Evolutionary conservation across 2,888 invertebrate genomes (phyloP).

Genomic region (Chalcis sispes): DNA sequence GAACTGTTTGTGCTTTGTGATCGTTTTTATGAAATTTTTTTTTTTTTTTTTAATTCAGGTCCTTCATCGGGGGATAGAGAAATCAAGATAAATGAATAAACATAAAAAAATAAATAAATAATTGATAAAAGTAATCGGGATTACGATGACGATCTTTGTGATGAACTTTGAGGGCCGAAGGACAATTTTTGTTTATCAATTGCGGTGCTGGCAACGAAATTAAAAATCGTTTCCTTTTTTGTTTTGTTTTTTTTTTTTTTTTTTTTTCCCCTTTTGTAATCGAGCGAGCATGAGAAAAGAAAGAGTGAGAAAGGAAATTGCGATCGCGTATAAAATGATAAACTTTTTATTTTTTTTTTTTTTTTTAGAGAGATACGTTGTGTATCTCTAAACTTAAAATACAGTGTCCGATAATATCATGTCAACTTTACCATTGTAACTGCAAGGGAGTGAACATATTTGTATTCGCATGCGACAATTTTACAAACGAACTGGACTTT

Average conservation of each 20-base stretch:
- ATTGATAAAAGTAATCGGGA: slow-evolving; percentile 35
- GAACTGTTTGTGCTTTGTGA: slow-evolving; percentile 23
- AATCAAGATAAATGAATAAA: slow-evolving; percentile 15
- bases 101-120: slow-evolving; percentile 10
- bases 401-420: slow-evolving; percentile 42
- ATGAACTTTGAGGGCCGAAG: slow-evolving; percentile 24
- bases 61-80: slow-evolving; percentile 24
- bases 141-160: slow-evolving; percentile 23
- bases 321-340: slow-evolving; percentile 39
- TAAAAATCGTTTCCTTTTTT: too few species aligned
- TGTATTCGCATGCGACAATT: not conserved
- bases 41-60: too few species aligned
- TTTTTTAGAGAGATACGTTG: slow-evolving; percentile 29
- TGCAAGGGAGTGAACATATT: too few species aligned
- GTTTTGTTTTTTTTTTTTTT: too few species aligned
- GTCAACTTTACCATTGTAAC: slow-evolving; percentile 27
- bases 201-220: slow-evolving; percentile 43
- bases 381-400: slow-evolving; percentile 33
- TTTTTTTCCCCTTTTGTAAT: too few species aligned
- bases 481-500: slow-evolving; percentile 14
- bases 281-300: slow-evolving; percentile 20
- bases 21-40: slow-evolving; percentile 12
- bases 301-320: slow-evolving; percentile 28
- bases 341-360: too few species aligned
- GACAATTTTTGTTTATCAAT: slow-evolving; percentile 39